Percentiles rank a stretch among this genome's conserved stretches.
Conservation (phyloP, 2,888 invertebrate genomes). For the Drosophila eohydei region DNA sequence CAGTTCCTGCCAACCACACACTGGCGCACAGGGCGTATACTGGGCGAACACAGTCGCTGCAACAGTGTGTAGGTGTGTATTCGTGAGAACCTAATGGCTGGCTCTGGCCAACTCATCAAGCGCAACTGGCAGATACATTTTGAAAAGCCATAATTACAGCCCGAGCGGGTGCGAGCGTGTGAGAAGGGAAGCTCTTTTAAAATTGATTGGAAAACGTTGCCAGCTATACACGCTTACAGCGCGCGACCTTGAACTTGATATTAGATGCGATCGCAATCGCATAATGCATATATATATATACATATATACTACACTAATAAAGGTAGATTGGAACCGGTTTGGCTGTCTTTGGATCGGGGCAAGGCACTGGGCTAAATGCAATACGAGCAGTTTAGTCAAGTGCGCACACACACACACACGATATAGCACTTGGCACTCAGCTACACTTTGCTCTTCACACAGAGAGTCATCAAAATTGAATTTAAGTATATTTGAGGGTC, state of each 20-base stretch:
- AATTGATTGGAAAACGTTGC: slow-evolving; percentile 45
- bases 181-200: slow-evolving; percentile 12
- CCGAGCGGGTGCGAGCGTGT: background rate
- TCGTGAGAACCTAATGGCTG: slow-evolving; percentile 58
- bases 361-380: slow-evolving; percentile 48
- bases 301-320: slow-evolving; percentile 5
- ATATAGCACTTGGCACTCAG: slow-evolving; percentile 7
- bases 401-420: slow-evolving; percentile 18
- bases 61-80: slow-evolving; percentile 45
- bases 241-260: slow-evolving; percentile 82
- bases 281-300: slow-evolving; percentile 11
- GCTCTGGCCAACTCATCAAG: slow-evolving; percentile 26
- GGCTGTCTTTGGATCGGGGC: slow-evolving; percentile 26
- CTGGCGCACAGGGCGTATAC: slow-evolving; percentile 39
- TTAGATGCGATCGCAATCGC: slow-evolving; percentile 73
- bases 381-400: slow-evolving; percentile 33
- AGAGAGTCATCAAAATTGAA: slow-evolving; percentile 66
- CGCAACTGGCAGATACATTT: slow-evolving; percentile 37
- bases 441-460: slow-evolving; percentile 22
- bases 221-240: slow-evolving; percentile 57
- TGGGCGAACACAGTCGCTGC: slow-evolving; percentile 8
- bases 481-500: slow-evolving; percentile 59
- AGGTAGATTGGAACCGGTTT: slow-evolving; percentile 62
- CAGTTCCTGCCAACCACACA: slow-evolving; percentile 12
- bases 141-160: slow-evolving; percentile 27